Evolutionary conservation across 2,797 vertebrate species (phyloP), one percentile per base, ranked within the genome.

Genomic region (Labroides dimidiatus): DNA sequence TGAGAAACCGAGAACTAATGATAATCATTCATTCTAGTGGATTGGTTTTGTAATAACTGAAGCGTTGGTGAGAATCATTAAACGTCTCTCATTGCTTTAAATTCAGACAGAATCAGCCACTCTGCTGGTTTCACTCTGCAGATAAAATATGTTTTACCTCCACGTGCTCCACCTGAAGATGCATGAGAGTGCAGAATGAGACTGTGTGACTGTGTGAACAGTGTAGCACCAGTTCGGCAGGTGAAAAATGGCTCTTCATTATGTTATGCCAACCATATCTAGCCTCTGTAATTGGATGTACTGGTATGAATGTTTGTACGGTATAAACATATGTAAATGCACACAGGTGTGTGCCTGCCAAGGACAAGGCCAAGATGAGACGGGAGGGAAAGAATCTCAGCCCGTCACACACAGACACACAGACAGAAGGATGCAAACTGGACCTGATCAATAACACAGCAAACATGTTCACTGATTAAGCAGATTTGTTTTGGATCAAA

Each of bases 241-340:
- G 50, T 90, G 87, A 91, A 85, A 90, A 90, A 91, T 89, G 85
- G 68, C 77, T 82, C 16, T 83, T 90, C 87, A 91, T 91, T 88
- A 89, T 81, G 84, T 78, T 66, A 75, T 60, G 50, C 74, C 87
- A 82, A 90, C 81, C 90, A 85, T 89, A 76, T 83, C 90, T 69
- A 36, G 69, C 55, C 70, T 62, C 76, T 78, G 79, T 90, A 90
- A 90, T 86, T 84, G 84, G 77, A 77, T 88, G 65, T 74, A 39
- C 52, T 48, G 64, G 24, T 50, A 58, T 56, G 77, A 57, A 39
- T 63, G 69, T 43, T 47, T 39, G 64, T 11, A 67, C 39, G 50
- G 51, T 44, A 5, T n/a, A 44, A 60, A 67, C 64, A 20, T 48
- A 53, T 24, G 21, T 24, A 15, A 6, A 16, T 42, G 1, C 50